Percentiles rank a stretch among this genome's conserved stretches.
phyloP scores from a whole-genome alignment of 2,113 vertebrate species.

The Pseudorectes ferrugineus region DNA sequence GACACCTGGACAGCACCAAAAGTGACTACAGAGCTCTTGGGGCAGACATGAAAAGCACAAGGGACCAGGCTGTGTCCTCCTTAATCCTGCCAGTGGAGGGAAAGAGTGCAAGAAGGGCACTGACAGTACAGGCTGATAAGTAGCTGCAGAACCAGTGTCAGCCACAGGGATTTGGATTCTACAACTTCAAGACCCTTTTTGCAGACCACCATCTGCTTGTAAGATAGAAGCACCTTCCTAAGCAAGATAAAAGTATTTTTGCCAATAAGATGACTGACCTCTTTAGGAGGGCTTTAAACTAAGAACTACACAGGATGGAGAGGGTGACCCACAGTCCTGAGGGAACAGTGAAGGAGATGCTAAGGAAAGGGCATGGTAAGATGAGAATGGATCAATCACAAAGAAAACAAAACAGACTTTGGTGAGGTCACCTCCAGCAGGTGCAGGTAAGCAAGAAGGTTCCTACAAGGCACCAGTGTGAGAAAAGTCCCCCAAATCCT shows the following conservation, averaged over 20 bases:
- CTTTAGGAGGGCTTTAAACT: background rate
- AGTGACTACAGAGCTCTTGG: background rate
- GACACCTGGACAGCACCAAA: background rate
- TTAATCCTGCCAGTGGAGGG: background rate
- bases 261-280: background rate
- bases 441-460: background rate
- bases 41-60: rapidly evolving
- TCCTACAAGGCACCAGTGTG: background rate
- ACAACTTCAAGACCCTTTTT: background rate
- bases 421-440: background rate
- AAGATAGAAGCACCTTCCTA: background rate
- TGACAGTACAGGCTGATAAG: background rate
- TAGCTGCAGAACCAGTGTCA: rapidly evolving
- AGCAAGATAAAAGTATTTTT: background rate
- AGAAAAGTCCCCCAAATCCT: background rate
- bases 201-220: background rate
- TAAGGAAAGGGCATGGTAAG: background rate
- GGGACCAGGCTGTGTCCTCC: background rate
- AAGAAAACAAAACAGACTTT: background rate
- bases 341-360: background rate
- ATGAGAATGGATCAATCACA: background rate
- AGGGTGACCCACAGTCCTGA: background rate
- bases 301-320: background rate
- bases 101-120: background rate
- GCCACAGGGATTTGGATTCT: background rate